Evolutionary conservation across 2,888 invertebrate genomes (phyloP).

Genomic region (Onthophagus sagittarius): DNA sequence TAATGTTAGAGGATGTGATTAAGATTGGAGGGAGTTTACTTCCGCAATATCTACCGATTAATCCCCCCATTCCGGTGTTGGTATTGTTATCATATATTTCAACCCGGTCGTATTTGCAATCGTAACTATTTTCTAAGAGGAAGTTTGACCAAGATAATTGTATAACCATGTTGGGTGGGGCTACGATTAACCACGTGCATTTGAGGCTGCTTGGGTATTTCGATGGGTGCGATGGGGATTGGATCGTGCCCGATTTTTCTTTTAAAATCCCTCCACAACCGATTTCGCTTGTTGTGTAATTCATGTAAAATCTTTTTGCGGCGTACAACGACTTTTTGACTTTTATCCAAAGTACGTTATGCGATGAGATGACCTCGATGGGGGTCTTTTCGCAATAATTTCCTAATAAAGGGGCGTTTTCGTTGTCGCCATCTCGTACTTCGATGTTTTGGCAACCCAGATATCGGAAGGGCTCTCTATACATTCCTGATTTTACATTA

Average conservation of each 20-base stretch:
- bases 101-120: constrained; percentile 66
- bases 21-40: constrained; percentile 60
- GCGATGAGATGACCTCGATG: constrained; percentile 63
- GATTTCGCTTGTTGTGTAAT: constrained; percentile 63
- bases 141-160: constrained; percentile 74
- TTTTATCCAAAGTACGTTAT: constrained; percentile 68
- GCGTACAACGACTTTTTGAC: constrained; percentile 49
- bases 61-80: constrained; percentile 48
- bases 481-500: constrained; percentile 50
- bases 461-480: neutral
- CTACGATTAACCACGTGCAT: constrained; percentile 76
- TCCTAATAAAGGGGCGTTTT: constrained; percentile 61
- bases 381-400: constrained; percentile 62
- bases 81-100: constrained; percentile 58
- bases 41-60: constrained; percentile 63
- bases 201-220: constrained; percentile 49
- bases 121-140: constrained; percentile 55
- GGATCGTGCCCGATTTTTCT: constrained; percentile 58
- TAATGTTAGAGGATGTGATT: constrained; percentile 61
- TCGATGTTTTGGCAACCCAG: neutral
- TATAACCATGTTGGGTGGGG: constrained; percentile 63
- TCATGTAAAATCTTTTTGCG: constrained; percentile 34
- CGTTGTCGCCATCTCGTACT: constrained; percentile 68
- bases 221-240: constrained; percentile 58
- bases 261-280: constrained; percentile 73